Conservation (phyloP, 2,797 vertebrate species). For the Pampus argenteus region DNA sequence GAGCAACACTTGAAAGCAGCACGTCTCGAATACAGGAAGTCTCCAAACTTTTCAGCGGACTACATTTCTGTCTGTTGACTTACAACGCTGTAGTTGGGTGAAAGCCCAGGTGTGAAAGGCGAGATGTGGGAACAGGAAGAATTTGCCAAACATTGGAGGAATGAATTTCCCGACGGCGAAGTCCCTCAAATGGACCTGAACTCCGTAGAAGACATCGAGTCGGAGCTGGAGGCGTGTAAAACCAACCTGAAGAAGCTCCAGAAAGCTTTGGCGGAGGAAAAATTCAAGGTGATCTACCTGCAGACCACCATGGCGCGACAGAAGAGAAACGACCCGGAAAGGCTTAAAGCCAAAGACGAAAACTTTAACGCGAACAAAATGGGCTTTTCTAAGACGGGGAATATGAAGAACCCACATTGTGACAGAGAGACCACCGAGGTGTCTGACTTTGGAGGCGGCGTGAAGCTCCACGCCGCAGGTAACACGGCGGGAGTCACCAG, state of each 20-base stretch:
- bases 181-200: constrained; percentile 87
- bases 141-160: constrained; percentile 92
- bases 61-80: background rate
- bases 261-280: constrained; percentile 91
- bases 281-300: constrained; percentile 94
- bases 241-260: constrained; percentile 88
- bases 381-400: constrained; percentile 7
- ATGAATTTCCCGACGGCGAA: constrained; percentile 90
- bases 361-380: constrained; percentile 61
- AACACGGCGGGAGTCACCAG: constrained; percentile 15
- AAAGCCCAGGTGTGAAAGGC: constrained; percentile 19
- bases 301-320: constrained; percentile 87
- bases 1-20: constrained; percentile 62
- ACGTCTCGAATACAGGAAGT: constrained; percentile 75
- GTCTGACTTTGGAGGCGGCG: constrained; percentile 33
- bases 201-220: constrained; percentile 88
- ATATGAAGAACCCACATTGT: constrained; percentile 15
- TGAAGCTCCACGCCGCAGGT: constrained; percentile 43
- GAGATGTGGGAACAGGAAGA: constrained; percentile 91
- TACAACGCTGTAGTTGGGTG: constrained; percentile 7
- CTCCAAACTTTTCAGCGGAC: constrained; percentile 71
- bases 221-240: constrained; percentile 89
- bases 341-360: constrained; percentile 57
- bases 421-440: constrained; percentile 17
- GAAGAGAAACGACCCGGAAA: constrained; percentile 61